Percentiles rank a stretch among this genome's conserved stretches.
Evolutionary conservation across 1,140 invertebrate genomes (phyloP).

Genomic region (Drosophila nigrodunni): DNA sequence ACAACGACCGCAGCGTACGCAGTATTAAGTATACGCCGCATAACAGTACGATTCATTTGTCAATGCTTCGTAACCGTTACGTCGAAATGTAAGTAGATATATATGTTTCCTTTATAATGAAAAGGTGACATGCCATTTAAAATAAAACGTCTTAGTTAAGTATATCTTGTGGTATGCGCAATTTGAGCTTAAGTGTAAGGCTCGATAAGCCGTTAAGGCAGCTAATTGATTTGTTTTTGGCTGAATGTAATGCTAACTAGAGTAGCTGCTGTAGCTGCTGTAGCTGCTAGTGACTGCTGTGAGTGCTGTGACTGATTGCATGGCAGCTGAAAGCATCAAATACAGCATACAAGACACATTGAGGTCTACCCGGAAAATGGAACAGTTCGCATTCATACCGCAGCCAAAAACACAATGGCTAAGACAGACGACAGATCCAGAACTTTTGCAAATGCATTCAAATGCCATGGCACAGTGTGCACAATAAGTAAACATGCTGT

Average conservation of each 20-base stretch:
- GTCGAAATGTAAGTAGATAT: conserved; percentile 17
- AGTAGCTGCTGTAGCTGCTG: neutral
- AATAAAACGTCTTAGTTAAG: conserved; percentile 5
- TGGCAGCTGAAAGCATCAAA: conserved; percentile 35
- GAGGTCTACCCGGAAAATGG: conserved; percentile 43
- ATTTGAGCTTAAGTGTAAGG: conserved; percentile 37
- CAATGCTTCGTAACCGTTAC: conserved; percentile 28
- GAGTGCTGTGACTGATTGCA: conserved; percentile 43
- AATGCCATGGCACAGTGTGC: conserved; percentile 51
- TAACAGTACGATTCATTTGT: conserved; percentile 34
- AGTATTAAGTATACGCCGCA: conserved; percentile 36
- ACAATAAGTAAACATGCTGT: conserved; percentile 56
- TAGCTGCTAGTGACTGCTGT: conserved; percentile 8
- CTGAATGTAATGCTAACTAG: conserved; percentile 5
- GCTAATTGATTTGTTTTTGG: conserved; percentile 62
- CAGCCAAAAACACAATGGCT: conserved; percentile 31
- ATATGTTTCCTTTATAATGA: neutral
- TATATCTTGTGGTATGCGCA: conserved; percentile 21
- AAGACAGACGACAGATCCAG: conserved; percentile 43
- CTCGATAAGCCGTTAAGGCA: conserved; percentile 54
- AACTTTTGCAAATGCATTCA: conserved; percentile 52
- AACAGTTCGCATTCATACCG: conserved; percentile 24
- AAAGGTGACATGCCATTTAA: neutral
- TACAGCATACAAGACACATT: conserved; percentile 38
- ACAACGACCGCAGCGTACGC: conserved; percentile 11